A percentile compares a stretch with the other conserved stretches of the same genome.
phyloP scores from a whole-genome alignment of 1,140 invertebrate species.

The Arctopsyche grandis region DNA sequence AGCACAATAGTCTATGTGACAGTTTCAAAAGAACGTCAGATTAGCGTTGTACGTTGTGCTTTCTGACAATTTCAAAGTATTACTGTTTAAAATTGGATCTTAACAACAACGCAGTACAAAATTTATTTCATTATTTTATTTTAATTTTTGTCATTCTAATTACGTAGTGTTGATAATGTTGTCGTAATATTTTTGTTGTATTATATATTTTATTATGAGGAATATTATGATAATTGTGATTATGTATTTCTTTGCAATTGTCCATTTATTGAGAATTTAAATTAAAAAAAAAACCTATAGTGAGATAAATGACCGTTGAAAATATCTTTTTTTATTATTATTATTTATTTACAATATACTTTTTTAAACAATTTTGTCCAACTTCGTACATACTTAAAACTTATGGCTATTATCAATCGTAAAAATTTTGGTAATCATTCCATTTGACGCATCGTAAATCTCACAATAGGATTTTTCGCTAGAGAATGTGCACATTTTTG shows the following conservation, averaged over 20 bases:
- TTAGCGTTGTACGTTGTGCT: background rate
- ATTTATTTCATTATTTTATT: slow-evolving; percentile 18
- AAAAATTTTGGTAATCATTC: slow-evolving; percentile 11
- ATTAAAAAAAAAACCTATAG: background rate
- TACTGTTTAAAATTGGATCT: background rate
- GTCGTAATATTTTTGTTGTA: slow-evolving; percentile 29
- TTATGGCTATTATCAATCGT: background rate
- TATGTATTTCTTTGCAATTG: background rate
- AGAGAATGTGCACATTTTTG: background rate
- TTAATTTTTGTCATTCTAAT: slow-evolving; percentile 5
- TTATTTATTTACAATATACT: background rate
- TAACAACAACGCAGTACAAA: slow-evolving; percentile 7
- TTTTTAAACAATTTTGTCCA: background rate
- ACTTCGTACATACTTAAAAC: background rate
- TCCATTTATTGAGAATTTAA: background rate
- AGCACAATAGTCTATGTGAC: slow-evolving; percentile 21
- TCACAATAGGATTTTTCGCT: slow-evolving; percentile 14
- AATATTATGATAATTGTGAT: slow-evolving; percentile 23
- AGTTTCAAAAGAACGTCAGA: background rate
- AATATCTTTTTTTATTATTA: background rate
- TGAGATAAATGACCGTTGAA: background rate
- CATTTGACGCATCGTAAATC: slow-evolving; percentile 18
- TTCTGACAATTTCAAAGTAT: background rate
- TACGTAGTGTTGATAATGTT: slow-evolving; percentile 22
- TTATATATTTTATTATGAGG: slow-evolving; percentile 31